Evolutionary conservation across 2,888 invertebrate genomes (phyloP).

Genomic region (Tenthredo livida): DNA sequence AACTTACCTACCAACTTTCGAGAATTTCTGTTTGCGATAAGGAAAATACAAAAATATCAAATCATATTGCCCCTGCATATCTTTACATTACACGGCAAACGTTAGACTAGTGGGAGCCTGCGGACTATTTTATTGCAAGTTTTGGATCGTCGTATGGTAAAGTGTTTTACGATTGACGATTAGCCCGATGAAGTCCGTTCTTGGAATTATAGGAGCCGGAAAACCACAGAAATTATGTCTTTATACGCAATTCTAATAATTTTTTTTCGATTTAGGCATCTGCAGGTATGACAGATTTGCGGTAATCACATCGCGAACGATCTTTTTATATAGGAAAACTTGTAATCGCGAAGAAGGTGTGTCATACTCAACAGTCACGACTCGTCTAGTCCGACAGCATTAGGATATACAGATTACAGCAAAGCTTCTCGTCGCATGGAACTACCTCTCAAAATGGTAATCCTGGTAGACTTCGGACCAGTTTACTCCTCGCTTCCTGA

Average conservation of each 20-base stretch:
- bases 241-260: not conserved
- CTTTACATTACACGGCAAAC: not conserved
- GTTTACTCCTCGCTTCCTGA: conserved; percentile 45
- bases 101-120: not conserved
- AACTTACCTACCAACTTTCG: not conserved
- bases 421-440: conserved; percentile 39
- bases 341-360: not conserved
- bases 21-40: not conserved
- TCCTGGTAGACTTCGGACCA: conserved; percentile 43
- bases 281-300: not conserved
- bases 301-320: not conserved
- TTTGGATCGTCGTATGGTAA: not conserved
- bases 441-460: conserved; percentile 45
- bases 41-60: not conserved
- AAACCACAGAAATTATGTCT: not conserved
- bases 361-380: not conserved
- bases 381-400: conserved; percentile 6
- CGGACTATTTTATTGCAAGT: not conserved
- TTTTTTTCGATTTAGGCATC: not conserved
- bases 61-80: not conserved
- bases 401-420: conserved; percentile 29
- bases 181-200: not conserved
- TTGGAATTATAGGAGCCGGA: not conserved
- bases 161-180: not conserved
- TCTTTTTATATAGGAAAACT: not conserved